Base-by-base conservation (phyloP, 2,113 vertebrate genomes). In the Gambusia holbrooki region DNA sequence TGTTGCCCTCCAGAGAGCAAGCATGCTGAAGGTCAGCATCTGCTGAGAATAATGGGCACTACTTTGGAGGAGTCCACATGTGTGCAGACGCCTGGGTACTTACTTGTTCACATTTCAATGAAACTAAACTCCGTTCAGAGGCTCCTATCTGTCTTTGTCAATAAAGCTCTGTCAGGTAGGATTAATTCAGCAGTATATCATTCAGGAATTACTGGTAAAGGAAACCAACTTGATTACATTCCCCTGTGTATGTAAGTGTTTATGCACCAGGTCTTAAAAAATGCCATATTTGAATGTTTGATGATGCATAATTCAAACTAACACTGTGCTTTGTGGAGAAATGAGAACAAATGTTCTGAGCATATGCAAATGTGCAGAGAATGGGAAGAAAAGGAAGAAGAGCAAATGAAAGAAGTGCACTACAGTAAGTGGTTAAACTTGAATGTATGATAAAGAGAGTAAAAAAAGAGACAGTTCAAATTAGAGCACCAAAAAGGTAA, bases 1-100 rank as follows among this genome's bases (percentile, higher is more conserved):
- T 79, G 85, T 40, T 89, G 90, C 83, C 84, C 88, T 87, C 81
- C 62, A 87, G 79, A 88, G 86, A 87, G 69, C 73, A 27, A 71
- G 81, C 76, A 79, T 71, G 80, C 83, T 92, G 86, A 90, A 93
- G 90, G 92, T 93, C 90, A 88, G 83, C 86, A 88, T 86, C 88
- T 87, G 84, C 79, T 62, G 84, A 89, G 88, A 89, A 91, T 88
- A 92, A 92, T 84, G 68, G 87, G 62, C 70, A 69, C 64, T 78
- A 79, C 72, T 85, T 86, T 86, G 71, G 71, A 69, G 29, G 9
- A 28, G 30, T 48, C 25, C 2, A 22, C 67, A 30, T 33, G 60
- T 62, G 30, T 60, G 66, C 67, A 75, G 51, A 42, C 33, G 22
- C 28, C 62, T 77, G 78, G 69, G 77, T 79, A 67, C 69, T 42